A percentile compares a stretch with the other conserved stretches of the same genome.
Evolutionary conservation across 2,888 invertebrate genomes (phyloP).

Genomic region (Plagodis dolabraria): DNA sequence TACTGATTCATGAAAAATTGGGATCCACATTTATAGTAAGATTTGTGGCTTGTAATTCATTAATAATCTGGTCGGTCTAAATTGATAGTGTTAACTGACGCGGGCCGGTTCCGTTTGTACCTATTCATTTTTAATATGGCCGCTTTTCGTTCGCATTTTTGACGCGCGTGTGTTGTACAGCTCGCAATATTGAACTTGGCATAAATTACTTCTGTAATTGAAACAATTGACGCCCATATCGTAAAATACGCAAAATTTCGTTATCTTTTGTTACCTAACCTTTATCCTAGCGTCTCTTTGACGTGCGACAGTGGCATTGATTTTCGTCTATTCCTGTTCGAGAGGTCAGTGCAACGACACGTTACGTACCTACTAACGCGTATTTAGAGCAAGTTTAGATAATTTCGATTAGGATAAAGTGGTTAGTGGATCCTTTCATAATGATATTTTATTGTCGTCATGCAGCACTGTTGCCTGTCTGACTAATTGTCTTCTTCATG

Average conservation of each 20-base stretch:
- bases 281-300: slow-evolving; percentile 11
- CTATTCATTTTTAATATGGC: slow-evolving; percentile 28
- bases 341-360: slow-evolving; percentile 35
- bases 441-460: too few species aligned
- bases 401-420: neutral
- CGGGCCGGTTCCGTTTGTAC: slow-evolving; percentile 22
- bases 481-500: too few species aligned
- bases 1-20: too few species aligned
- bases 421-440: too few species aligned
- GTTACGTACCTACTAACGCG: neutral
- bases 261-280: slow-evolving; percentile 34
- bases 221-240: slow-evolving; percentile 23
- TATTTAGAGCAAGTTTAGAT: slow-evolving; percentile 2
- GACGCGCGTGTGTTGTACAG: too few species aligned
- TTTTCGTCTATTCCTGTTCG: slow-evolving; percentile 42
- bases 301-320: slow-evolving; percentile 55
- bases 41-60: too few species aligned
- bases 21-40: too few species aligned
- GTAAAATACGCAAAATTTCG: slow-evolving; percentile 37
- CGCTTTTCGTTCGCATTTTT: neutral
- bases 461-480: too few species aligned
- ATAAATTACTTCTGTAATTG: slow-evolving; percentile 2
- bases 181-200: too few species aligned
- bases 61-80: slow-evolving; percentile 1
- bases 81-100: neutral